A percentile compares a stretch with the other conserved stretches of the same genome.
Conservation (phyloP, 2,797 vertebrate genomes). For the Etheostoma perlongum region DNA sequence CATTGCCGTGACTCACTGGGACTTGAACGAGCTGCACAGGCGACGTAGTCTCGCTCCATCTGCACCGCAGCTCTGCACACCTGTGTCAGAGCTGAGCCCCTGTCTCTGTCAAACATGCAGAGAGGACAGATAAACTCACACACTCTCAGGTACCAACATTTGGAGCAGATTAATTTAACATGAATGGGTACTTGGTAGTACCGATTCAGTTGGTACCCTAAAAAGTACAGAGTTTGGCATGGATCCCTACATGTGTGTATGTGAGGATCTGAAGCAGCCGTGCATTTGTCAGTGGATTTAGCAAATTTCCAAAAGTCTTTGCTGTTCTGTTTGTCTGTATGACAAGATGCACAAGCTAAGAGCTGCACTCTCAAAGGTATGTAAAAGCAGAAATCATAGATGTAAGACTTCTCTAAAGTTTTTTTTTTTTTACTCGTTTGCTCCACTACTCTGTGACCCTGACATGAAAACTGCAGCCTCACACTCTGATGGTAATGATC, state of each 20-base stretch:
- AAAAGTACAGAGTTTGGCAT: too few relatives aligned
- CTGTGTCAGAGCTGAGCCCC: too few relatives aligned
- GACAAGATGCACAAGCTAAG: neutral
- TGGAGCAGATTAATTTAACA: too few relatives aligned
- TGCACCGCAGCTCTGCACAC: too few relatives aligned
- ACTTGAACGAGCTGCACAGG: too few relatives aligned
- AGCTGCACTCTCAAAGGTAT: neutral
- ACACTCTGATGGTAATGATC: conserved; percentile 9
- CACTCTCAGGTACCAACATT: too few relatives aligned
- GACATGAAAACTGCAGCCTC: neutral
- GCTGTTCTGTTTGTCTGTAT: conserved; percentile 30
- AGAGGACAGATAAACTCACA: too few relatives aligned
- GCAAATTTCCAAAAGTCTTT: conserved; percentile 25
- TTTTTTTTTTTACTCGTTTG: neutral
- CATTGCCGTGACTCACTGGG: too few relatives aligned
- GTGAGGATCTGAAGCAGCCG: conserved; percentile 17
- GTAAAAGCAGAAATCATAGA: neutral
- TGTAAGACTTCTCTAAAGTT: neutral
- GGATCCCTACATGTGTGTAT: neutral
- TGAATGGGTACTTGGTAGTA: conserved; percentile 13
- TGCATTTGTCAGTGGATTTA: conserved; percentile 6
- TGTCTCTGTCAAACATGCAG: too few relatives aligned
- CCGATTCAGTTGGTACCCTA: neutral
- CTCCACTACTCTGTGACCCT: neutral
- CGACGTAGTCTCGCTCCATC: too few relatives aligned